phyloP scores from a whole-genome alignment of 2,888 invertebrate genomes.

The Charanyca ferruginea region DNA sequence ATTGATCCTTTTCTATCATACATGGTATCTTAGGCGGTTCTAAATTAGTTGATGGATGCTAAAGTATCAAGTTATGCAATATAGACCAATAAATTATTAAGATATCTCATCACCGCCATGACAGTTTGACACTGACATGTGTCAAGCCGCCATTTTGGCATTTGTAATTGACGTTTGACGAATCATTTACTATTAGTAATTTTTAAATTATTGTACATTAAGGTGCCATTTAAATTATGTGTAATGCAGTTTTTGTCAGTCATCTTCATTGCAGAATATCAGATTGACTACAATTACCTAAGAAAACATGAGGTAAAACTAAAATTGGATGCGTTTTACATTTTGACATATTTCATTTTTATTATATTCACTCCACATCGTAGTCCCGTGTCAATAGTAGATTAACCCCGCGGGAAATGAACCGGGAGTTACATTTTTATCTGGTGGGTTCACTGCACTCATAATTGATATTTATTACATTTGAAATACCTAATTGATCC shows the following conservation, averaged over 20 bases:
- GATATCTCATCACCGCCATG: slow-evolving; percentile 6
- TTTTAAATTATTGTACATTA: neutral
- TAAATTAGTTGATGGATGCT: neutral
- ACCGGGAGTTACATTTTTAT: no score
- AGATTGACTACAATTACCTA: neutral
- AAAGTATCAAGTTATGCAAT: slow-evolving; percentile 28
- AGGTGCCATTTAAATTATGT: neutral
- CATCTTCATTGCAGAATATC: neutral
- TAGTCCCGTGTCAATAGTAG: no score
- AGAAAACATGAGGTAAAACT: neutral
- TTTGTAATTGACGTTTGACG: slow-evolving; percentile 38
- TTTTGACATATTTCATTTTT: slow-evolving; percentile 6
- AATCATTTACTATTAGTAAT: slow-evolving; percentile 17
- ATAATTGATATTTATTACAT: neutral
- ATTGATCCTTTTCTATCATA: neutral
- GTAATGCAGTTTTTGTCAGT: neutral
- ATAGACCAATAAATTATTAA: neutral
- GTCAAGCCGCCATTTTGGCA: slow-evolving; percentile 29
- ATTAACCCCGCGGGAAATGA: no score
- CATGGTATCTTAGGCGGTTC: neutral
- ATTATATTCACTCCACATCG: no score
- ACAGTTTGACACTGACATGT: slow-evolving; percentile 48
- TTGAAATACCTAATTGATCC: neutral
- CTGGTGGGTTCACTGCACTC: no score
- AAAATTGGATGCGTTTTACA: neutral